Evolutionary conservation across 2,113 vertebrate genomes (phyloP), one percentile per base, ranked within the genome.

Genomic region (Ifrita kowaldi): DNA sequence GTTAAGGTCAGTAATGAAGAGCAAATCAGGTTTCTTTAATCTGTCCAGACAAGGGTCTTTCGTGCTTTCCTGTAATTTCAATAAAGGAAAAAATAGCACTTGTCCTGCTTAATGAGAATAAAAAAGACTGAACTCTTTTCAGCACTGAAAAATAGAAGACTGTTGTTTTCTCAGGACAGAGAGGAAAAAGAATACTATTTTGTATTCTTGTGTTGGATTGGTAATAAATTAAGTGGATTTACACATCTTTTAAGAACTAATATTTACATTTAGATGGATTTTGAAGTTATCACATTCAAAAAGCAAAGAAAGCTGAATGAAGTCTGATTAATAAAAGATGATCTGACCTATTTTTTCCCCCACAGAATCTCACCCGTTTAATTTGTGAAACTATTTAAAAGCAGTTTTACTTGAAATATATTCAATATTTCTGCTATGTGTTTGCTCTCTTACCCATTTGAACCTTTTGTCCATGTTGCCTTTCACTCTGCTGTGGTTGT

Each of bases 1-100:
- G 70, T 82, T 89, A 87, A 91, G 67, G 47, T 63, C 84, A 87
- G 63, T 84, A 93, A 92, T 73, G 84, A 95, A 94, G 78, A 74
- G 73, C 89, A 95, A 87, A 84, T 94, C 83, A 90, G 42, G 67
- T 94, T 93, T 82, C 70, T 94, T 84, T 94, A 95, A 95, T 94
- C 65, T 47, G 52, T 75, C 30, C 68, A 92, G 69, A 93, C 87
- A 93, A 79, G 41, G 11, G 41, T 33, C 64, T 94, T 87, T 89
- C 35, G 2, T 88, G 87, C 55, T 93, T 84, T 56, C 69, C 69
- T 78, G 87, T 68, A 56, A 84, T 89, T 79, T 93, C 77, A 91
- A 10, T 87, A 28, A 15, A 57, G 41, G 63, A 60, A 87, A 63
- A 94, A 87, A 53, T 44, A 46, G 46, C 70, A 91, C 20, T 46